Base-by-base conservation (phyloP, 2,797 vertebrate genomes). In the Nannoperca australis region DNA sequence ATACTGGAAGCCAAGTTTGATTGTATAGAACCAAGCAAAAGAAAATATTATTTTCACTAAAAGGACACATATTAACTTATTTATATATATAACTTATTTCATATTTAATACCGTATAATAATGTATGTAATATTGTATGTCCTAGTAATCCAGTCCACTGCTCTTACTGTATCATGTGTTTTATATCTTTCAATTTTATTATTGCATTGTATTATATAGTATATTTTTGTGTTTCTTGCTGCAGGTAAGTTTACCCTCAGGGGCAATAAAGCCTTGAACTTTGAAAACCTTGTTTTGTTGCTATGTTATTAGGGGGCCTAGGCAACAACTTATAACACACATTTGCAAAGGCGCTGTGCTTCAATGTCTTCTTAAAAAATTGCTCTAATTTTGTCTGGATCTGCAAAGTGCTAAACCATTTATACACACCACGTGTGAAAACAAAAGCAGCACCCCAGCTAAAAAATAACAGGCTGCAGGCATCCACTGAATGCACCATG, bases 131-230 rank as follows among this genome's bases (percentile, higher is more conserved):
- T n/a, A 58, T 36, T 55, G 36, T 61, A 50, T 45, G 42, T 51
- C 24, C 30, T 24, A 18, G 50, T 64, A 66, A 72, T 81, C 49
- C 77, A 70, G 51, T 50, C 67, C 64, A 50, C 55, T 78, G 76
- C 66, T 55, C 59, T 65, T 38, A 51, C 62, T 51, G 17, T 49
- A 40, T 55, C 22, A 24, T 40, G 13, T 90, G 71, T 73, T 84
- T 86, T 79, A 85, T 79, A 34, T 76, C 44, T 69, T 80, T 62
- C 60, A 34, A 15, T 86, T 78, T 81, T 75, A 81, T 82, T 70
- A 69, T 80, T 59, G 45, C 44, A 30, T 66, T 73, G 44, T 60
- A n/a, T 65, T 74, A 51, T 67, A 54, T 49, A 77, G 49, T 77
- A 49, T 76, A 73, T 73, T 72, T 67, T 65, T 66, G 55, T 68